Evolutionary conservation across 2,888 invertebrate genomes (phyloP).

Genomic region (Syrista parreyssii): DNA sequence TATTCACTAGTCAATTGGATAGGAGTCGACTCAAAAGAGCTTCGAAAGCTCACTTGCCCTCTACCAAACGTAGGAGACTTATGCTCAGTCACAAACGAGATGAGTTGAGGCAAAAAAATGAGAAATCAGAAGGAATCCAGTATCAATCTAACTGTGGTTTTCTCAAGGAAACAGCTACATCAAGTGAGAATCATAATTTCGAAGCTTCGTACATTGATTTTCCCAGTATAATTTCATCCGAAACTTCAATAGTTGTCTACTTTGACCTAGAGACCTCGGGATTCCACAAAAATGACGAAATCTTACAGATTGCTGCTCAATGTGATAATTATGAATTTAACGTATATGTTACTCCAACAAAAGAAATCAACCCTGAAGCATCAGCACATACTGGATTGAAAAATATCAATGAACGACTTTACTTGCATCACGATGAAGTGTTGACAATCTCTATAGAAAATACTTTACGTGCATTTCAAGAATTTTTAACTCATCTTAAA

Average conservation of each 20-base stretch:
- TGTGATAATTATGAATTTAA: conserved; percentile 13
- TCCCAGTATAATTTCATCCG: background rate
- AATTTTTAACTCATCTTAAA: conserved; percentile 17
- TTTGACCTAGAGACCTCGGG: conserved; percentile 27
- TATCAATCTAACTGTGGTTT: conserved; percentile 27
- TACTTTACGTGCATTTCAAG: conserved; percentile 15
- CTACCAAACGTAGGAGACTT: conserved; percentile 4
- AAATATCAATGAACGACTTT: conserved; percentile 13
- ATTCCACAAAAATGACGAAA: conserved; percentile 15
- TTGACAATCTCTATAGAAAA: conserved; percentile 1
- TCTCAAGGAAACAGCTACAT: no score
- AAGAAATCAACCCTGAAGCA: conserved; percentile 14
- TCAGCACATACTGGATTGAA: conserved; percentile 13
- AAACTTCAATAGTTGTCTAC: conserved; percentile 10
- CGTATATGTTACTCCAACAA: conserved; percentile 20
- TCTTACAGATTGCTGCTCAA: conserved; percentile 24
- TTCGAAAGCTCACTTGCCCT: conserved; percentile 4
- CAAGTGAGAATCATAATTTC: background rate
- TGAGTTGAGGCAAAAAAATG: conserved; percentile 17
- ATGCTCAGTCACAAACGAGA: conserved; percentile 9
- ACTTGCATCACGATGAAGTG: conserved; percentile 5
- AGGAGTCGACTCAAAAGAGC: background rate
- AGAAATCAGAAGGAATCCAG: conserved; percentile 21
- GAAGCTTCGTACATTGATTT: background rate
- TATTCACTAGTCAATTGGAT: conserved; percentile 1